These are phyloP conservation scores for Encarsia formosa DNA, from an alignment of 2,888 invertebrate species.

Conservation along the genomic window DNA sequence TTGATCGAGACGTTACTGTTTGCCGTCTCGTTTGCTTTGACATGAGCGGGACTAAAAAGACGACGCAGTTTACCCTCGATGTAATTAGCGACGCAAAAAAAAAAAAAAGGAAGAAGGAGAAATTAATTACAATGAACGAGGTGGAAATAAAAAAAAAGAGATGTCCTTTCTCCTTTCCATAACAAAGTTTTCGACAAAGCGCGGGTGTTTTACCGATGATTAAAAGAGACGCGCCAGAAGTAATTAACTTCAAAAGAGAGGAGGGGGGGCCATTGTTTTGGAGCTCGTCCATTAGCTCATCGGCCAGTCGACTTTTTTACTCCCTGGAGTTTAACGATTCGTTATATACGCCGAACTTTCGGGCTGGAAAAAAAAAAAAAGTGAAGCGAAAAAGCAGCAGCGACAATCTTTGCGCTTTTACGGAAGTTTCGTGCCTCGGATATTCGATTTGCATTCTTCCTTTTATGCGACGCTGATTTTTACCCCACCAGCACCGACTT, in stretches of 20 bases:
- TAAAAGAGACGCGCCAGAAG: no score
- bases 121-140: not conserved
- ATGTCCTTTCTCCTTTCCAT: no score
- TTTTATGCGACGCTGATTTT: no score
- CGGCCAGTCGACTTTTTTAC: conserved; percentile 10
- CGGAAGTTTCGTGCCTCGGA: conserved; percentile 19
- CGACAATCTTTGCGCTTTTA: conserved; percentile 17
- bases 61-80: no score
- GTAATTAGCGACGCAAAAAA: conserved; percentile 5
- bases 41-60: no score
- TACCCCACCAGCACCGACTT: no score
- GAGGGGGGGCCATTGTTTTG: not conserved
- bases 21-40: conserved; percentile 15
- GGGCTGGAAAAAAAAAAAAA: not conserved
- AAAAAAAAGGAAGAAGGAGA: not conserved
- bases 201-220: no score
- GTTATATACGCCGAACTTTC: conserved; percentile 6
- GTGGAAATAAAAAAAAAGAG: not conserved
- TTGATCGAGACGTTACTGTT: not conserved
- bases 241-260: not conserved
- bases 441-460: conserved; percentile 17
- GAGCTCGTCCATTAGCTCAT: conserved; percentile 14
- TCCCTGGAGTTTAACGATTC: conserved; percentile 16
- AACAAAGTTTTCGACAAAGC: no score
- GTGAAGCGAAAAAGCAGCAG: not conserved